phyloP scores from a whole-genome alignment of 2,113 vertebrate species.

The Phrynocephalus versicolor region DNA sequence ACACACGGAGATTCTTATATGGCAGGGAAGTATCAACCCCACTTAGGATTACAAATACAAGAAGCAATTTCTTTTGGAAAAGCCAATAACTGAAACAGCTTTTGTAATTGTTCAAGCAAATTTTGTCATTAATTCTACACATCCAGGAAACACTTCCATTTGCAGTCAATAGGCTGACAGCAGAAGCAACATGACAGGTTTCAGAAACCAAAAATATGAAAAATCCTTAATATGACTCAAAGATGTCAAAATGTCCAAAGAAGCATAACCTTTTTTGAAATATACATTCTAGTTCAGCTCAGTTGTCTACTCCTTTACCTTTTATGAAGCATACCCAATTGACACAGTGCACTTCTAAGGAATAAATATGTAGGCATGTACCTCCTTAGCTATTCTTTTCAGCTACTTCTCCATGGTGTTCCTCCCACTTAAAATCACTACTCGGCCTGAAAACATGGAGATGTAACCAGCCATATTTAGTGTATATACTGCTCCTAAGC shows the following conservation, averaged over 20 bases:
- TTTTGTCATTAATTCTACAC: conserved; percentile 41
- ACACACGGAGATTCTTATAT: conserved; percentile 48
- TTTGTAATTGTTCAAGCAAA: conserved; percentile 31
- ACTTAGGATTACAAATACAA: conserved; percentile 42
- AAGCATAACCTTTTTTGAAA: conserved; percentile 39
- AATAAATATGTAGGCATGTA: conserved; percentile 34
- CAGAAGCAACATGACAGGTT: conserved; percentile 46
- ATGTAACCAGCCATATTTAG: not conserved
- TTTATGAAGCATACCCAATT: conserved; percentile 62
- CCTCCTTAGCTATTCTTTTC: conserved; percentile 33
- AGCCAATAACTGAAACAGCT: not conserved
- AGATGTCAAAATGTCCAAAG: conserved; percentile 22
- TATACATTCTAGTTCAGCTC: conserved; percentile 71
- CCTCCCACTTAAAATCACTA: conserved; percentile 5
- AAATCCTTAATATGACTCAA: conserved; percentile 14
- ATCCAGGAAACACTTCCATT: conserved; percentile 34
- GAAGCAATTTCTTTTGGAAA: conserved; percentile 28
- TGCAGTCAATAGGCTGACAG: conserved; percentile 38
- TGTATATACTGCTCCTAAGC: conserved; percentile 30
- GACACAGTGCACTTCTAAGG: conserved; percentile 44
- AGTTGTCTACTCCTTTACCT: conserved; percentile 74
- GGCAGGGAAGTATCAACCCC: conserved; percentile 36
- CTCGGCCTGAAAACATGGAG: not conserved
- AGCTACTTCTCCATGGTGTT: conserved; percentile 29
- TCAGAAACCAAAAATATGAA: conserved; percentile 45